Evolutionary conservation across 1,140 invertebrate species (phyloP).

Genomic region (Wasmannia auropunctata): DNA sequence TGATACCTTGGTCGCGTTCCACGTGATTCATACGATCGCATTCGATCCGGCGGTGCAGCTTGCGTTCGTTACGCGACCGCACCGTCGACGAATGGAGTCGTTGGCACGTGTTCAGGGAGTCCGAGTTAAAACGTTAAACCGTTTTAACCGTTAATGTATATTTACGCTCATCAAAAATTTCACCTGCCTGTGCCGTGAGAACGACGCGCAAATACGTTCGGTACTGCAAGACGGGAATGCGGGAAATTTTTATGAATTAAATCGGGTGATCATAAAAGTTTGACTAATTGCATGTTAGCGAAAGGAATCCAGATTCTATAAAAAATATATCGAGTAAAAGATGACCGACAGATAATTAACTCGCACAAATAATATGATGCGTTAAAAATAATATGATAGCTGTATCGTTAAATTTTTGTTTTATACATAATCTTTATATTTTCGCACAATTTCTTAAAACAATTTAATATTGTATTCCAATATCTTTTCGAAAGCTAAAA

Average conservation of each 20-base stretch:
- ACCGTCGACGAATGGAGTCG: slow-evolving; percentile 36
- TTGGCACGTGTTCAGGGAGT: slow-evolving; percentile 58
- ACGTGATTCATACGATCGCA: slow-evolving; percentile 67
- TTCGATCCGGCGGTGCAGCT: slow-evolving; percentile 55
- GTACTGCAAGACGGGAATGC: background rate
- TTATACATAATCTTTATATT: background rate
- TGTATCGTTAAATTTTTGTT: background rate
- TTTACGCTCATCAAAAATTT: slow-evolving; percentile 6
- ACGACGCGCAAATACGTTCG: background rate
- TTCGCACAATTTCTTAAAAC: background rate
- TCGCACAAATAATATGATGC: background rate
- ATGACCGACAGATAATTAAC: background rate
- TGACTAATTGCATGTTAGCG: background rate
- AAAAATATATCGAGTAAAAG: background rate
- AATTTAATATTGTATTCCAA: background rate
- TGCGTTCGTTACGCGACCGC: slow-evolving; percentile 33
- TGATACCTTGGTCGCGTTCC: slow-evolving; percentile 71
- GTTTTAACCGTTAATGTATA: slow-evolving; percentile 17
- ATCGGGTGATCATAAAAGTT: background rate
- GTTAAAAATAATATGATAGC: no score
- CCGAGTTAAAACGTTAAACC: background rate
- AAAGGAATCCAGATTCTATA: background rate
- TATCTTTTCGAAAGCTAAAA: background rate
- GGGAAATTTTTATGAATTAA: background rate
- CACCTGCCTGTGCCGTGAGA: background rate